These are phyloP conservation scores for Xanthia icteritia DNA, from an alignment of 2,888 invertebrate species.

Conservation along the genomic window DNA sequence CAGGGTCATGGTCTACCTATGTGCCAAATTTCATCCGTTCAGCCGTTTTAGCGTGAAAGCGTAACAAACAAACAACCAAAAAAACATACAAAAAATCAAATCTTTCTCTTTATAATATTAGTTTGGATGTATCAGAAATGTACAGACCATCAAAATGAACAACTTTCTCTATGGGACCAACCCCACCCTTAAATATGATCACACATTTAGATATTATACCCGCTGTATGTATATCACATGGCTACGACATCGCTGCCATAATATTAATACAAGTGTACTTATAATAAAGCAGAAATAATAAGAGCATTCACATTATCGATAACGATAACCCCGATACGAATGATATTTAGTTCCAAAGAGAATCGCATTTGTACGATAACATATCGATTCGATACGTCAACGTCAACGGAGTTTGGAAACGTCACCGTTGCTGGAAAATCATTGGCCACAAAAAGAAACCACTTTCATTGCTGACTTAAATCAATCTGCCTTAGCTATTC, in stretches of 20 bases:
- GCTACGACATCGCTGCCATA: not conserved
- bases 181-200: no score
- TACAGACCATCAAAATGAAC: no score
- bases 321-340: conserved; percentile 36
- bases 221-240: no score
- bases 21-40: no score
- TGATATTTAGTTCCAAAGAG: conserved; percentile 21
- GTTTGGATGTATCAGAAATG: no score
- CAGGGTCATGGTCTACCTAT: no score
- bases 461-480: not conserved
- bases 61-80: no score
- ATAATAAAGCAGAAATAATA: conserved; percentile 33
- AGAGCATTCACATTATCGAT: conserved; percentile 36
- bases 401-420: conserved; percentile 15
- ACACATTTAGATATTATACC: no score
- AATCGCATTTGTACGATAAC: conserved; percentile 40
- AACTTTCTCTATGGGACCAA: no score
- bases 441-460: not conserved
- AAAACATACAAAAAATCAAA: no score
- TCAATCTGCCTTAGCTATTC: not conserved
- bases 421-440: conserved; percentile 5
- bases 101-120: no score
- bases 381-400: conserved; percentile 29
- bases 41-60: no score
- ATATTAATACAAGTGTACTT: conserved; percentile 14